Evolutionary conservation across 1,140 invertebrate species (phyloP).

Genomic region (Scaptomyza hsui): DNA sequence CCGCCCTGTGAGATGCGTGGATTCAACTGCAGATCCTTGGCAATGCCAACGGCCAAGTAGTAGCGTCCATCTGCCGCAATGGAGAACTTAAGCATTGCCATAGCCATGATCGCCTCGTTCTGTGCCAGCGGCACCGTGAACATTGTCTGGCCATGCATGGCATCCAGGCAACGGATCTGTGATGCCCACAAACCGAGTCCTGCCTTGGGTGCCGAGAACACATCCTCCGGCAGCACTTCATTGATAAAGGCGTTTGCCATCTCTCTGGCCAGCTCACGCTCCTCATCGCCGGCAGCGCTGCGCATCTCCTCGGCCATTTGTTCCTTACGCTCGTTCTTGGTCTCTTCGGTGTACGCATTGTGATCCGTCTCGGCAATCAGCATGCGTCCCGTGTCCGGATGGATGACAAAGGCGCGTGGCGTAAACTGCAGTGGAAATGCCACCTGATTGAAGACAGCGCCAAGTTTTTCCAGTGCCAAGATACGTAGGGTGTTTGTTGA

Average conservation of each 20-base stretch:
- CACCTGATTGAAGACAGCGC: constrained; percentile 99
- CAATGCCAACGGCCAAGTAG: constrained; percentile 90
- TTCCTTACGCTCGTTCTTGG: constrained; percentile 93
- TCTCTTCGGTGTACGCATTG: constrained; percentile 98
- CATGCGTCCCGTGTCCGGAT: constrained; percentile 96
- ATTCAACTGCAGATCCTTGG: constrained; percentile 95
- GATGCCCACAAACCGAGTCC: constrained; percentile 99
- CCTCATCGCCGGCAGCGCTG: constrained; percentile 94
- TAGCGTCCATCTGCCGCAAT: constrained; percentile 76
- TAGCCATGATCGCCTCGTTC: constrained; percentile 95
- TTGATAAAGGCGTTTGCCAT: constrained; percentile 98
- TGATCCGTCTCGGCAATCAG: constrained; percentile 98
- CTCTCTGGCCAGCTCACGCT: constrained; percentile 97
- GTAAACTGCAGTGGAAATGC: constrained; percentile 97
- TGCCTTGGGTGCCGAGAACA: constrained; percentile 98
- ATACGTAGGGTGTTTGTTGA: constrained; percentile 98
- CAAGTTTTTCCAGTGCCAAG: constrained; percentile 98
- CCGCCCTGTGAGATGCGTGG: constrained; percentile 85
- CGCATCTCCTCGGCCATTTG: constrained; percentile 97
- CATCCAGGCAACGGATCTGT: constrained; percentile 95
- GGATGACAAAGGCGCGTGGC: constrained; percentile 97
- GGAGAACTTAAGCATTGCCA: constrained; percentile 88
- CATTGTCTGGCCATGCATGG: constrained; percentile 91
- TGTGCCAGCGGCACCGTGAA: constrained; percentile 94
- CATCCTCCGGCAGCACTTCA: constrained; percentile 96